Base-by-base conservation (phyloP, 2,888 invertebrate species). In the Apamea epomidion region DNA sequence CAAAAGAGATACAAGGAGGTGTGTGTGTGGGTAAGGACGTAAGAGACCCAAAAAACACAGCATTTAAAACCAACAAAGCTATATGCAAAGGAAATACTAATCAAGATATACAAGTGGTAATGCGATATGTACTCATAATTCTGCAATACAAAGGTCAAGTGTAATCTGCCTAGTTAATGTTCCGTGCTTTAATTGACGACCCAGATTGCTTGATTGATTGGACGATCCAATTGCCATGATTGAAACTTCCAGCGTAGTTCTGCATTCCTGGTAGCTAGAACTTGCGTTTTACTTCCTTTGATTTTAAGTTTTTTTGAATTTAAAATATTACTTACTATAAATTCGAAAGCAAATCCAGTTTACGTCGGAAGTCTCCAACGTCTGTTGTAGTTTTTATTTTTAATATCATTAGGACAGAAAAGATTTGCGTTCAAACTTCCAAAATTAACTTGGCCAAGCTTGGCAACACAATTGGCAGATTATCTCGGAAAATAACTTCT, bases 141-240 rank as follows among this genome's bases (percentile, higher is more conserved):
- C 76, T 77, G 77, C 78, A 68, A 78, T 48, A 60, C 81, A 89
- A 88, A 89, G 89, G 89, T 88, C 88, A 88, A 76, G 68, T 79
- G 67, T 89, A 83, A 88, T 87, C 88, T 87, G 80, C 60, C 51
- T 12, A 69, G 82, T 89, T 89, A 87, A 86, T 86, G 86, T 83
- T 70, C 80, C 78, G 78, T 83, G 70, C 71, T 75, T 87, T 88
- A 88, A 89, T 88, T 87, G 84, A 74, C 82, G 84, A 79, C 86
- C 82, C 88, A 89, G 84, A 83, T 89, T 86, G 81, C 77, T 83
- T 84, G 82, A 88, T 89, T 89, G 83, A 80, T 84, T 80, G 73
- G 76, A 80, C 85, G 82, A 88, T 81, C 80, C 85, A 89, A 88
- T 88, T 88, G 88, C 78, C 42, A 77, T 85, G 83, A 83, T 87